Base-by-base conservation (phyloP, 2,888 invertebrate species). In the Eristalis pertinax region DNA sequence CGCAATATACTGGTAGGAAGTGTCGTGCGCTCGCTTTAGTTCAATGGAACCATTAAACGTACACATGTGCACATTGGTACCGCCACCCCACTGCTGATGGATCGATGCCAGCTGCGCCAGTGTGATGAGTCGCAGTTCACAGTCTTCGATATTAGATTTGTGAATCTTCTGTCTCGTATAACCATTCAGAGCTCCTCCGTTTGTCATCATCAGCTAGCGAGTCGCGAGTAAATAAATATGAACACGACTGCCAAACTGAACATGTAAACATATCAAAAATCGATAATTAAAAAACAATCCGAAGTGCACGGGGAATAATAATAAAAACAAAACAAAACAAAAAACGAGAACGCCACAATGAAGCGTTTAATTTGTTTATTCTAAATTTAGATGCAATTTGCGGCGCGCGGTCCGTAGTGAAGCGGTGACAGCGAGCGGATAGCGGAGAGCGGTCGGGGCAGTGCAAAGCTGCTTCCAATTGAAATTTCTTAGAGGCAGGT, bases 401-500 rank as follows among this genome's bases (percentile, higher is more conserved):
- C 70, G 15, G 63, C n/a, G 63, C n/a, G 63, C 63, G 29, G 10
- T 50, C 19, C 50, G 50, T 7, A 19, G n/a, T 3, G 50, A n/a
- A 50, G 4, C 50, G 50, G 50, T 50, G 50, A 19, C 50, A 50
- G 50, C 19, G 19, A 19, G 50, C 50, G 50, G 50, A n/a, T 19
- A 8, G 22, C 0, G 13, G n/a, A n/a, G n/a, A n/a, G n/a, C n/a
- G n/a, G n/a, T n/a, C n/a, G n/a, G n/a, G n/a, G 13, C 43, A 29
- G 63, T 58, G 63, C 22, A 41, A 65, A 60, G 13, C 26, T 41
- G 72, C 32, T 81, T 50, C 65, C 81, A 85, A 85, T 81, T 73
- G 69, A 85, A 81, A 79, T 74, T 77, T 74, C 85, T 85, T 78
- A 77, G 81, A 77, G 85, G 85, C 77, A 85, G 85, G 85, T 85